These are phyloP conservation scores for Misgurnus mizolepis DNA, from an alignment of 2,113 vertebrate species.

Conservation along the genomic window DNA sequence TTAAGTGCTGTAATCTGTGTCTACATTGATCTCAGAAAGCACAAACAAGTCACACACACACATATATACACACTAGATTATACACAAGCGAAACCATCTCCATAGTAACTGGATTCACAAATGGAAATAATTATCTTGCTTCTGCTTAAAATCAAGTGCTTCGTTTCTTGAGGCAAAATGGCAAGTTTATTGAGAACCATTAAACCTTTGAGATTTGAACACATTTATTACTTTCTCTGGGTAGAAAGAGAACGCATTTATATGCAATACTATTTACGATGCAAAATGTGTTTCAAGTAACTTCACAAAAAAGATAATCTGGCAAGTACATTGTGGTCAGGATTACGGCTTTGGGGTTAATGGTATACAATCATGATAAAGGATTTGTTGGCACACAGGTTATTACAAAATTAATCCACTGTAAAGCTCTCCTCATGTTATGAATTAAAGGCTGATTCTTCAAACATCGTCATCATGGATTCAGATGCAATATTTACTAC, in stretches of 20 bases:
- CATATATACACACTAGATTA: not conserved
- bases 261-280: not conserved
- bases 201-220: not conserved
- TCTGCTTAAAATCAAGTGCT: not conserved
- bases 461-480: conserved; percentile 4
- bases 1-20: not conserved
- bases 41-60: not conserved
- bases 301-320: not conserved
- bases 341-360: conserved; percentile 28
- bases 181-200: conserved; percentile 22
- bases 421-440: conserved; percentile 12
- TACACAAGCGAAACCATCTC: conserved; percentile 6
- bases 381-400: conserved; percentile 23
- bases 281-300: not conserved
- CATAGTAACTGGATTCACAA: conserved; percentile 28
- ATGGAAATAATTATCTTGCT: conserved; percentile 9
- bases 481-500: not conserved
- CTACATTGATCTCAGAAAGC: conserved; percentile 11
- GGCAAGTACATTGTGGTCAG: conserved; percentile 19
- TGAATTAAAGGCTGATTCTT: conserved; percentile 13
- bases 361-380: conserved; percentile 20
- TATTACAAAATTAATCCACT: conserved; percentile 36
- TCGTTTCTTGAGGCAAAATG: conserved; percentile 9
- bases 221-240: not conserved
- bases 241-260: not conserved